Conservation (phyloP, 2,113 vertebrate genomes). For the Bubalus kerabau region DNA sequence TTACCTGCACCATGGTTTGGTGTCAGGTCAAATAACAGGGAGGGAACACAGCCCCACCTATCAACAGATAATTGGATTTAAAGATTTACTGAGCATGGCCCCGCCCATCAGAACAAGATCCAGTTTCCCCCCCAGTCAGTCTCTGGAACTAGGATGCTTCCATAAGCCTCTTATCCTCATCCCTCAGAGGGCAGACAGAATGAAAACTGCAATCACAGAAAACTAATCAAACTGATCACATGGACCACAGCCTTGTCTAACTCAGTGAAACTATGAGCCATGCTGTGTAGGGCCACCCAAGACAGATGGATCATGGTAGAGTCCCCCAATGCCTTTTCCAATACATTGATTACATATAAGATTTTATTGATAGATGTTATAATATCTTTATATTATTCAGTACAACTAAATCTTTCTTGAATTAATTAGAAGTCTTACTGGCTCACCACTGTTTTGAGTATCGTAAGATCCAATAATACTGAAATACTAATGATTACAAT, state of each 20-base stretch:
- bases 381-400: neutral
- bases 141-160: neutral
- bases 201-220: neutral
- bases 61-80: neutral
- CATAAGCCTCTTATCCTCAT: neutral
- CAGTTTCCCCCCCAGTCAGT: neutral
- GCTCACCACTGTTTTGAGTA: neutral
- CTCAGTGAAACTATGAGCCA: neutral
- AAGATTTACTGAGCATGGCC: neutral
- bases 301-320: neutral
- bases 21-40: neutral
- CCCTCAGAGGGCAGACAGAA: neutral
- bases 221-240: neutral
- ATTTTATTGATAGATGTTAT: neutral
- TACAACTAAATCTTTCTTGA: neutral
- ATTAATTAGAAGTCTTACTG: neutral
- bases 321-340: neutral
- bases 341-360: neutral
- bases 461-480: neutral
- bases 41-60: neutral
- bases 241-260: neutral
- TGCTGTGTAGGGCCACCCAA: neutral
- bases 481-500: neutral
- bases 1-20: neutral
- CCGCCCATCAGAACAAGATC: neutral